Evolutionary conservation across 1,140 invertebrate genomes (phyloP), one percentile per base, ranked within the genome.

Genomic region (Glossosoma conforme): DNA sequence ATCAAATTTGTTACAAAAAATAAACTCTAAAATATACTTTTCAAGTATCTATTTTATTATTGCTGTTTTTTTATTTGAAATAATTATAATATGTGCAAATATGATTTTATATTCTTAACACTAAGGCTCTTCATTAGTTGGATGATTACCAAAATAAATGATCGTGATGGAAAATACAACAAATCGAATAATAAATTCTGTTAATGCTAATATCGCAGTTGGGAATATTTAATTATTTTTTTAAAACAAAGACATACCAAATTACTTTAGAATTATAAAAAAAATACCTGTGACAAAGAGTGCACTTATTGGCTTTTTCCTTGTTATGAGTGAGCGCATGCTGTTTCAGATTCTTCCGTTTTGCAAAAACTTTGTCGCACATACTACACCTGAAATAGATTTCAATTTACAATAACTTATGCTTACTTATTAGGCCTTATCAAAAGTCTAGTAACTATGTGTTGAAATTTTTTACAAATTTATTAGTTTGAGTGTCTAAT

Each of bases 271-370:
- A 17, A 38, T 17, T 17, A 18, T 17, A 8, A 38, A 19, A 2
- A 15, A 13, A 13, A 42, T 49, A 49, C 46, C 46, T 49, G 25
- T 54, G 43, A 22, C 50, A 54, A 8, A 57, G 44, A 11, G 52
- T 45, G 30, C 51, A 59, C 32, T 58, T 54, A 30, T 59, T 59
- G 1, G 54, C 56, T 47, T 61, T 59, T 37, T 63, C 59, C 17
- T 60, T 53, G 32, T 58, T 59, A 45, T 63, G 61, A 18, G 42
- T 60, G 2, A 56, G 33, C 6, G 49, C 33, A 21, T 63, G 61
- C 22, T 55, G 50, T 37, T 55, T 59, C 11, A 63, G 52, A 22
- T 54, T 56, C 37, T 58, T 54, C 28, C 56, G 35, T 40, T 60
- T 56, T 3, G 44, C 19, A 42, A 62, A 60, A 2, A 48, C 44